Evolutionary conservation across 2,888 invertebrate genomes (phyloP), one percentile per base, ranked within the genome.

Genomic region (Erebia epiphron): DNA sequence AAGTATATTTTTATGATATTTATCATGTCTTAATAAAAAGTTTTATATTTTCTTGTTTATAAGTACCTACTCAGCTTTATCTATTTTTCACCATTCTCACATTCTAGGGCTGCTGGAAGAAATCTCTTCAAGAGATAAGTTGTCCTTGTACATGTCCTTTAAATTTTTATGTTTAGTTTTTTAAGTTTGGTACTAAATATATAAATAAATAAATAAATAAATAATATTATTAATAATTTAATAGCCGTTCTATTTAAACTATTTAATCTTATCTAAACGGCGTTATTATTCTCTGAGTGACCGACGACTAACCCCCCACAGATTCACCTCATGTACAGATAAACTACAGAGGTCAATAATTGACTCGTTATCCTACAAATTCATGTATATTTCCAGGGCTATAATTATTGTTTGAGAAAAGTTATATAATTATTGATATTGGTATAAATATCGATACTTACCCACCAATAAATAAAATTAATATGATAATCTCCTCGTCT

Each of bases 241-340:
- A 41, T n/a, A 60, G 21, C 18, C 54, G 65, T 41, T 65, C 43
- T 54, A 41, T 54, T 66, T 66, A 56, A 56, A 54, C 56, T 46
- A 49, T 57, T 52, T 18, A 5, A 69, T 69, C 41, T 67, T 75
- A 73, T 72, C 70, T 70, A 69, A 68, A 67, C 69, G 67, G 65
- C 65, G 61, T 68, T 62, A 68, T 73, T 67, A 66, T 65, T 70
- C 14, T 8, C 18, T 43, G 63, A 50, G 58, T 52, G 60, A 67
- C 60, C 75, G 71, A 69, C 68, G 56, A 49, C 52, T 63, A 73
- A 82, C 86, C 92, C 92, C 92, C 92, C 92, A 92, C 92, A 90
- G 84, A 88, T 82, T 84, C 84, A 84, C 83, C 88, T 86, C 91
- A 88, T 91, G 91, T 80, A 75, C 81, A 75, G 89, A 91, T 90